Evolutionary conservation across 2,113 vertebrate genomes (phyloP), one percentile per base, ranked within the genome.

Genomic region (Pangasianodon hypophthalmus): DNA sequence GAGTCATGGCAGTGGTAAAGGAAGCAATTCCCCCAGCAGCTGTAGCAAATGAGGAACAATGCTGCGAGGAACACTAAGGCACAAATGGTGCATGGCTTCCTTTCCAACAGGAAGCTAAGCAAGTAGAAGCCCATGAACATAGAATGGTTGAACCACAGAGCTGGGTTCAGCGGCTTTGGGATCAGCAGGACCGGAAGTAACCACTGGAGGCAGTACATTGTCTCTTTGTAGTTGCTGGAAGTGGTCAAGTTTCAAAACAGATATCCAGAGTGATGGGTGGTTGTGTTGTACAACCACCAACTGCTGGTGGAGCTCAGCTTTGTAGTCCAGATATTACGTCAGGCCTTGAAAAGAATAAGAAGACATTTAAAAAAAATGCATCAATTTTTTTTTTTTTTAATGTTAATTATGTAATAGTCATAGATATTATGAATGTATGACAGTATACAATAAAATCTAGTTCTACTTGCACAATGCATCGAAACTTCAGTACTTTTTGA

Each of bases 101-200:
- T 97, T 95, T 99, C 98, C 97, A 99, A 95, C 92, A 99, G 96
- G 95, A 99, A 99, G 96, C 98, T 99, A 93, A 99, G 98, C 95
- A 99, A 96, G 95, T 99, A 99, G 96, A 99, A 99, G 94, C 98
- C 98, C 98, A 99, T 99, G 94, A 99, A 99, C 98, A 99, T 98
- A 77, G 98, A 99, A 96, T 99, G 98, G 94, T 96, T 99, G 95
- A 99, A 99, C 98, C 98, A 99, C 93, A 99, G 93, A 0, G 98
- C 98, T 3, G 98, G 98, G 95, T 99, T 99, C 94, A 99, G 95
- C 83, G 98, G 98, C 93, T 99, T 99, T 92, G 98, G 98, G 95
- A 99, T 99, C 94, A 99, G 98, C 92, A 99, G 97, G 93, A 99
- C 98, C 0, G 98, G 98, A 3, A 99, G 97, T 90, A 99, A 95